Evolutionary conservation across 2,888 invertebrate genomes (phyloP).

Genomic region (Drosophila percnosoma): DNA sequence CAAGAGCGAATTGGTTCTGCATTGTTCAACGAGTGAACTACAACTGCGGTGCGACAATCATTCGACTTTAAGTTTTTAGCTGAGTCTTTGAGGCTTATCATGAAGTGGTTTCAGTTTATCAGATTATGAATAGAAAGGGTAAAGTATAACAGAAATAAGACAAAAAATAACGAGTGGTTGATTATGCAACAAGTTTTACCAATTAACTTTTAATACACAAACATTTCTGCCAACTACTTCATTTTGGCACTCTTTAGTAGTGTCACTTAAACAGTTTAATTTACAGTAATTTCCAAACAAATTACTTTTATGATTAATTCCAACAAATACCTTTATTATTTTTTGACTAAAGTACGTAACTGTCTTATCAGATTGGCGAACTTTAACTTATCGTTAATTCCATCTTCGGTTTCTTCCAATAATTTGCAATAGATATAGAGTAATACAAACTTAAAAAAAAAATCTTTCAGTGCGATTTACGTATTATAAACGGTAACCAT

Average conservation of each 20-base stretch:
- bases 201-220: not conserved
- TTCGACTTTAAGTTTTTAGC: slow-evolving; percentile 14
- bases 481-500: too few species aligned
- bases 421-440: too few species aligned
- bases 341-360: slow-evolving; percentile 9
- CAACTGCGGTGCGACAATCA: slow-evolving; percentile 21
- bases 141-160: not conserved
- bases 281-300: not conserved
- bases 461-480: too few species aligned
- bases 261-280: not conserved
- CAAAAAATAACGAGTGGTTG: not conserved
- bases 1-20: slow-evolving; percentile 13
- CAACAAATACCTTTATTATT: not conserved
- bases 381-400: slow-evolving; percentile 7
- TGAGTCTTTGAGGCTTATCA: slow-evolving; percentile 26
- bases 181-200: not conserved
- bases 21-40: slow-evolving; percentile 9
- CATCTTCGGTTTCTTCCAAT: not conserved
- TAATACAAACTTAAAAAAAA: too few species aligned
- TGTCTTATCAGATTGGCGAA: slow-evolving; percentile 14
- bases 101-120: slow-evolving; percentile 34
- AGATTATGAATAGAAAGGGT: slow-evolving; percentile 19
- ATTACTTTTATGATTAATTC: not conserved
- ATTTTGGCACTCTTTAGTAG: not conserved
- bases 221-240: not conserved